Evolutionary conservation across 2,113 vertebrate species (phyloP), one percentile per base, ranked within the genome.

Genomic region (Taxidea taxus): DNA sequence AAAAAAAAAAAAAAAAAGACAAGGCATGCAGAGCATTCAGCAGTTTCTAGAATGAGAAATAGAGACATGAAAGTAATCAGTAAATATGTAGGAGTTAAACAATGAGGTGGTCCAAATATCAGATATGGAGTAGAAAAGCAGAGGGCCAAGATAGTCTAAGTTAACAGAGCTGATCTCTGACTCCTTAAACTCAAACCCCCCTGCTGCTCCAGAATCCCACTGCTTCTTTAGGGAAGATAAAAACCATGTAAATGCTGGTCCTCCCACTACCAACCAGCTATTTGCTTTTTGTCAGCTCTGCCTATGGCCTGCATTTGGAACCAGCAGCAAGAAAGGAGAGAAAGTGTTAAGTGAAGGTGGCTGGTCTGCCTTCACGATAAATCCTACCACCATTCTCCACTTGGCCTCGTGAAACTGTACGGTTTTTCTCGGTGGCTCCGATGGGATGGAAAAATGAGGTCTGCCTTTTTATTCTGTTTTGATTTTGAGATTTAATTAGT

Each of bases 401-500:
- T 58, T 44, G 34, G 47, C 62, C 42, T 93, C 15, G 54, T 75
- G 62, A 95, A 91, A 78, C 60, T 66, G 39, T 74, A 49, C 44
- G 81, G n/a, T 82, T 94, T 95, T 89, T 82, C 70, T 93, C 58
- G 70, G 78, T 29, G 94, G 85, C 64, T 97, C 60, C 87, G 37
- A 94, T 83, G 75, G 54, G 39, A 87, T 89, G 34, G 27, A 90
- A 94, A 96, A 90, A 90, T 74, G 58, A 94, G 66, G 42, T 86
- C 91, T 94, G 49, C 86, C 51, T 97, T 96, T 86, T 68, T 27
- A 93, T 83, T 87, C 83, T 97, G 83, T 97, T 97, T 98, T 95
- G 93, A 97, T 97, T 97, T 93, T 96, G 85, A 97, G 89, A 58
- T 87, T 98, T 97, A 97, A 97, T 96, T 95, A 96, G 78, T 93